Conservation (phyloP, 2,113 vertebrate species). For the Labeo rohita region DNA sequence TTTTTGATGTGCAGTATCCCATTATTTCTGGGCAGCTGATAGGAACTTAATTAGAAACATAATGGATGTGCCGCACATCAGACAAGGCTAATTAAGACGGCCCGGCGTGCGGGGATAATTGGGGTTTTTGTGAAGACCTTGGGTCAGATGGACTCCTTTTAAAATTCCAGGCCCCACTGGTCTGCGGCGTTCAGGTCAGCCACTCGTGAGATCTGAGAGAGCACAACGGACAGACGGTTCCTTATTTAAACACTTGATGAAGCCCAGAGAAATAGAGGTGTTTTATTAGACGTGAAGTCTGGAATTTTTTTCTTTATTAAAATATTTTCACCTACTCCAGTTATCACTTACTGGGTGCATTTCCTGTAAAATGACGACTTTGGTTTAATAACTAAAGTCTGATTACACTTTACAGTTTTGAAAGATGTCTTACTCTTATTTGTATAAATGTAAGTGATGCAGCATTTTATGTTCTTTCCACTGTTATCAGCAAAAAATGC, state of each 20-base stretch:
- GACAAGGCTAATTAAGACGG: slow-evolving; percentile 78
- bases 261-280: neutral
- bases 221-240: neutral
- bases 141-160: slow-evolving; percentile 31
- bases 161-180: neutral
- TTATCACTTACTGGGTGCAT: neutral
- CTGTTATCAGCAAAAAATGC: neutral
- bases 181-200: slow-evolving; percentile 2
- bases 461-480: too few relatives aligned
- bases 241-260: neutral
- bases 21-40: slow-evolving; percentile 75
- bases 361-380: neutral
- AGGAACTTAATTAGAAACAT: slow-evolving; percentile 80
- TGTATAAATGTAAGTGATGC: too few relatives aligned
- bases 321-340: neutral
- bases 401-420: too few relatives aligned
- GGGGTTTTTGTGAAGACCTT: slow-evolving; percentile 69
- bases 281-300: neutral
- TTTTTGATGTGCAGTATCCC: slow-evolving; percentile 70
- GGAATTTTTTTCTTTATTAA: neutral
- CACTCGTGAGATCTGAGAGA: slow-evolving; percentile 12
- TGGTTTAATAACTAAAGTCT: too few relatives aligned
- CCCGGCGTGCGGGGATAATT: slow-evolving; percentile 72
- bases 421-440: too few relatives aligned
- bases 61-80: slow-evolving; percentile 77